A percentile compares a stretch with the other conserved stretches of the same genome.
phyloP scores from a whole-genome alignment of 1,140 invertebrate genomes.

The Camponotus vicinus region DNA sequence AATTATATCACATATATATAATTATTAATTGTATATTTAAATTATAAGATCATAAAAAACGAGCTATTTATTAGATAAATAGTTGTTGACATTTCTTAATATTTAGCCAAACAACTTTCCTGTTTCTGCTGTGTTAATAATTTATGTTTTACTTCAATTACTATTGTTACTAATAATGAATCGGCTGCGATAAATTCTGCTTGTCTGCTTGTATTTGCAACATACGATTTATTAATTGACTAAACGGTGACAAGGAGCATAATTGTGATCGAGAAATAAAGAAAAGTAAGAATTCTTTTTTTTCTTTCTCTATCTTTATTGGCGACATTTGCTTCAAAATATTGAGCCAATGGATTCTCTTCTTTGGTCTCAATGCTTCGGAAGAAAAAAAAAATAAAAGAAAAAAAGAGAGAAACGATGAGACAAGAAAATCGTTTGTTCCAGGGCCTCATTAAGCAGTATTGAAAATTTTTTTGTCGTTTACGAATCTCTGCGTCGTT shows the following conservation, averaged over 20 bases:
- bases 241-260: slow-evolving; percentile 25
- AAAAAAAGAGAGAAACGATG: neutral
- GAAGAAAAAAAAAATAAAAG: slow-evolving; percentile 18
- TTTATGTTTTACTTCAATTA: neutral
- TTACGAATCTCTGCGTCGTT: neutral
- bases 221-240: slow-evolving; percentile 65
- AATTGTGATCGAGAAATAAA: neutral
- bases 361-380: slow-evolving; percentile 36
- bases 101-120: neutral
- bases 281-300: neutral
- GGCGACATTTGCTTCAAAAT: slow-evolving; percentile 39
- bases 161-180: neutral
- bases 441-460: slow-evolving; percentile 30
- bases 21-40: neutral
- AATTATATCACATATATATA: neutral
- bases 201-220: neutral
- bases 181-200: slow-evolving; percentile 21
- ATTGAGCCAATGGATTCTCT: slow-evolving; percentile 23
- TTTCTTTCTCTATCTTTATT: too few species aligned
- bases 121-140: neutral
- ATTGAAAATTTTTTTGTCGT: slow-evolving; percentile 19
- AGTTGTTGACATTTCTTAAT: slow-evolving; percentile 1
- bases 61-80: neutral
- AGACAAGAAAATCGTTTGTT: slow-evolving; percentile 8
- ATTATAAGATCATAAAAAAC: neutral